Conservation (phyloP, 2,888 invertebrate genomes). For the Xestia rhomboidea region DNA sequence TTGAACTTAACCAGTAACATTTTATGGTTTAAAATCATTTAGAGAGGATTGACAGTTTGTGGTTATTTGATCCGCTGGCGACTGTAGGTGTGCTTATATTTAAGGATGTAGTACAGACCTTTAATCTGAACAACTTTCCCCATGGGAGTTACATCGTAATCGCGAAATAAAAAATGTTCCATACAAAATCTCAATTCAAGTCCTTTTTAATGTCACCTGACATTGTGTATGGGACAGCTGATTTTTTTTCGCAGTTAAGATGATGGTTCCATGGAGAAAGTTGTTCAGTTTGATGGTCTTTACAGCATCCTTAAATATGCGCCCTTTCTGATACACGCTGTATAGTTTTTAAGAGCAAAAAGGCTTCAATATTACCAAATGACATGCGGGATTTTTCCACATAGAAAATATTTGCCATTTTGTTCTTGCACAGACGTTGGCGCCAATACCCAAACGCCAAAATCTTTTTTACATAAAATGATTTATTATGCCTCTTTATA, state of each 20-base stretch:
- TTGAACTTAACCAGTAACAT: too few species aligned
- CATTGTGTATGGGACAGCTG: too few species aligned
- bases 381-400: neutral
- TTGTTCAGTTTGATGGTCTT: neutral
- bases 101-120: neutral
- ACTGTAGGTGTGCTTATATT: too few species aligned
- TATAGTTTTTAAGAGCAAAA: neutral
- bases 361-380: conserved; percentile 3
- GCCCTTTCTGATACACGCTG: neutral
- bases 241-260: neutral
- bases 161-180: neutral
- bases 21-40: too few species aligned
- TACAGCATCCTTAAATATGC: neutral
- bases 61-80: too few species aligned
- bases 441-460: conserved; percentile 36
- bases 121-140: neutral
- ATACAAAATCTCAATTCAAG: neutral
- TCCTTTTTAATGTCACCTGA: too few species aligned
- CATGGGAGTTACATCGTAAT: neutral
- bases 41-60: too few species aligned
- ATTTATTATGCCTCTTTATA: conserved; percentile 82
- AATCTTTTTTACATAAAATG: conserved; percentile 53
- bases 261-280: neutral
- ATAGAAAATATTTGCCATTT: neutral
- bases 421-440: conserved; percentile 18